These are phyloP conservation scores for Buphagus erythrorhynchus DNA, from an alignment of 2,797 vertebrate species.

Conservation along the genomic window DNA sequence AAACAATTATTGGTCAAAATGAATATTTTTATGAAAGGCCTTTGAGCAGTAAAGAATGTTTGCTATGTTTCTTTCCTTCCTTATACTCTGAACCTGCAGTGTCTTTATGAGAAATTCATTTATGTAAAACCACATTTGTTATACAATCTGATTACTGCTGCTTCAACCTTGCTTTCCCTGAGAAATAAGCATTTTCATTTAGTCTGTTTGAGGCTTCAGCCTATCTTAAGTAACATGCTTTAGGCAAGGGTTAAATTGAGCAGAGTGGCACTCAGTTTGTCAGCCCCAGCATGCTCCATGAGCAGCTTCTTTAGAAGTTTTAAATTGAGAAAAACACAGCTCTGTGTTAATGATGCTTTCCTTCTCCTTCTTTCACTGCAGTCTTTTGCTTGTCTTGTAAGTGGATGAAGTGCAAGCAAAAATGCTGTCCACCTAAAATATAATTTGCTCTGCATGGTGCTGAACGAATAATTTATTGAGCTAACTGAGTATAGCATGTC, in stretches of 20 bases:
- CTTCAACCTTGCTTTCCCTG: neutral
- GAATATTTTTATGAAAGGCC: neutral
- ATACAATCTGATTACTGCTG: neutral
- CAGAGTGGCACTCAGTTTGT: neutral
- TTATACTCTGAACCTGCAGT: accelerated
- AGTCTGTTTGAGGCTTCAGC: neutral
- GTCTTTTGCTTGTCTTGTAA: constrained; percentile 38
- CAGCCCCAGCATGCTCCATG: neutral
- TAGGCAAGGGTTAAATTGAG: neutral
- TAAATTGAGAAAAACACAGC: neutral
- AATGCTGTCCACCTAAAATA: constrained; percentile 63
- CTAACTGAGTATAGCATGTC: constrained; percentile 25
- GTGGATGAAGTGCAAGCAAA: constrained; percentile 42
- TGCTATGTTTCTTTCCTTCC: neutral
- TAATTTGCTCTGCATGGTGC: constrained; percentile 52
- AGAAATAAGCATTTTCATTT: neutral
- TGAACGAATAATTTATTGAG: constrained; percentile 71
- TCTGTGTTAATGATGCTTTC: neutral
- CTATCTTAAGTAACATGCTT: neutral
- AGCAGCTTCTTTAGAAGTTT: neutral
- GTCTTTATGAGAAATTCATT: neutral
- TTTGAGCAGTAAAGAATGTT: neutral
- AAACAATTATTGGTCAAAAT: neutral
- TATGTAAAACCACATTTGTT: neutral
- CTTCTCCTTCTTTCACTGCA: neutral